Percentiles rank a stretch among this genome's conserved stretches.
Evolutionary conservation across 2,797 vertebrate species (phyloP).

Genomic region (Tympanoctomys barrerae): DNA sequence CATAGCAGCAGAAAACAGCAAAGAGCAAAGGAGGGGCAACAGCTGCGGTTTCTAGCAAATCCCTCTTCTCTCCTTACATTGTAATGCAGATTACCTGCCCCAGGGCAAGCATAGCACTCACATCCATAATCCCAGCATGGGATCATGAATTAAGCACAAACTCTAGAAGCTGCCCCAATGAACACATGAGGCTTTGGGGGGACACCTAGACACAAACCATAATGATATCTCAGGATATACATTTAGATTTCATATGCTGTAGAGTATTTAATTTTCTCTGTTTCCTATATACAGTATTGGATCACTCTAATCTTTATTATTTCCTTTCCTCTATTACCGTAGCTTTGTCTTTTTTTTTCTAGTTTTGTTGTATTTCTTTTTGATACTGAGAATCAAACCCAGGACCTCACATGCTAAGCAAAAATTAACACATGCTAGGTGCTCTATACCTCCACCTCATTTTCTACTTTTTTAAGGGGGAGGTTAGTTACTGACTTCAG

Average conservation of each 20-base stretch:
- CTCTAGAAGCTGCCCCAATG: no score
- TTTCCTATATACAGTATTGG: not conserved
- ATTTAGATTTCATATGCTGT: not conserved
- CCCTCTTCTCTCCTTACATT: no score
- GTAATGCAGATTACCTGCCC: no score
- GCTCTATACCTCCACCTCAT: not conserved
- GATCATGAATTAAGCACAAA: no score
- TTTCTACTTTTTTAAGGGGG: not conserved
- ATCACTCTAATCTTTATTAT: not conserved
- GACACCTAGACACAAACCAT: no score
- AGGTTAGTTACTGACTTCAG: not conserved
- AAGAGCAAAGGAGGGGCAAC: no score
- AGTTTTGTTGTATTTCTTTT: not conserved
- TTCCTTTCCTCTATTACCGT: conserved; percentile 34
- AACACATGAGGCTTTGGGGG: no score
- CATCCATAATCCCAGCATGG: no score
- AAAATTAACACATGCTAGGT: not conserved
- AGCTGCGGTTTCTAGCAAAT: no score
- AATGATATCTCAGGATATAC: not conserved
- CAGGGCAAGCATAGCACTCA: no score
- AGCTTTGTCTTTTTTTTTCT: not conserved
- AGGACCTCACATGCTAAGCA: not conserved
- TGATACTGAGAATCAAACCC: not conserved
- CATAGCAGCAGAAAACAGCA: no score
- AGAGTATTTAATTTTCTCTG: not conserved